phyloP scores from a whole-genome alignment of 2,797 vertebrate species.

The Thunnus albacares region DNA sequence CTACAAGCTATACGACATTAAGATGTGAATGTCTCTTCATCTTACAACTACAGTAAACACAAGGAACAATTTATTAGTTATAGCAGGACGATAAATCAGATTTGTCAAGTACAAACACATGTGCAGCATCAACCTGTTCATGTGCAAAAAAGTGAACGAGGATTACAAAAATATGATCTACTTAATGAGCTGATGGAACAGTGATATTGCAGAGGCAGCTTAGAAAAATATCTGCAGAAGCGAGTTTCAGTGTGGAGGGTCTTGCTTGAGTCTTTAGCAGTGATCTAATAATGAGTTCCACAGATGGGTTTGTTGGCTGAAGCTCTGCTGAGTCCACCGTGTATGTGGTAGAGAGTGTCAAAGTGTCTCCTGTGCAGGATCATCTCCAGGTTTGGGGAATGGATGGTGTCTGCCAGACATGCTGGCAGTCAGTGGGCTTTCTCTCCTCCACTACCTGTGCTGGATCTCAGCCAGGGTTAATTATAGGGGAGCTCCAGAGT shows the following conservation, averaged over 20 bases:
- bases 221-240: conserved; percentile 48
- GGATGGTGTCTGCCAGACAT: conserved; percentile 86
- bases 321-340: conserved; percentile 79
- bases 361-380: conserved; percentile 85
- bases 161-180: neutral
- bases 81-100: neutral
- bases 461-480: conserved; percentile 90
- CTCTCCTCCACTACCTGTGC: conserved; percentile 86
- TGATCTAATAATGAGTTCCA: conserved; percentile 84
- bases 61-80: neutral
- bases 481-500: conserved; percentile 88
- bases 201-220: conserved; percentile 21
- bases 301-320: conserved; percentile 85
- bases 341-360: conserved; percentile 83
- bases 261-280: conserved; percentile 78
- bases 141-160: neutral
- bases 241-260: conserved; percentile 57
- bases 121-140: neutral
- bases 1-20: conserved; percentile 26
- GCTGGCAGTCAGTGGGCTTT: conserved; percentile 82
- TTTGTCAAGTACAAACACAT: neutral
- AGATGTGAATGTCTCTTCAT: conserved; percentile 31
- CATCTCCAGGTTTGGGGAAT: conserved; percentile 85
- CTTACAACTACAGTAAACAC: neutral
- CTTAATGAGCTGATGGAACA: conserved; percentile 10